These are phyloP conservation scores for Gorsachius magnificus DNA, from an alignment of 2,797 vertebrate genomes.

Conservation along the genomic window DNA sequence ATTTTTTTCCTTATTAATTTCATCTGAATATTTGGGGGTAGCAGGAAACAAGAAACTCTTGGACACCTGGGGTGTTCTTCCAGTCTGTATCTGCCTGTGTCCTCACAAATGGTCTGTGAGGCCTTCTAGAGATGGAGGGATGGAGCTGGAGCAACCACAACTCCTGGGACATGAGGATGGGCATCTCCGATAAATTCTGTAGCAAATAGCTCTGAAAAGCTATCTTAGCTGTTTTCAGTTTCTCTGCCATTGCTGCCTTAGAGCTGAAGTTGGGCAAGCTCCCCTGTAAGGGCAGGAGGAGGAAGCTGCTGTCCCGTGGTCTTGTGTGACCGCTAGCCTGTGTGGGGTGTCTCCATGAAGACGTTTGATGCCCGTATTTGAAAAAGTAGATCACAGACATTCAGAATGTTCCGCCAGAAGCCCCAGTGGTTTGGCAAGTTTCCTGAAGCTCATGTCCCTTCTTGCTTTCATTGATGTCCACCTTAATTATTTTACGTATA, in stretches of 20 bases:
- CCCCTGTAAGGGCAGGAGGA: not conserved
- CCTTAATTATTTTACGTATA: constrained; percentile 16
- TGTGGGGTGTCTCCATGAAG: not conserved
- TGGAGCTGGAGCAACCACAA: not conserved
- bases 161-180: not conserved
- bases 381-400: not conserved
- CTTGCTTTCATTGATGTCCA: constrained; percentile 57
- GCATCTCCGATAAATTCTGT: not conserved
- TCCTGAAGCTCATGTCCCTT: constrained; percentile 25
- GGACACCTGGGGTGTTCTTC: not conserved
- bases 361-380: not conserved
- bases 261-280: not conserved
- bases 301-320: not conserved
- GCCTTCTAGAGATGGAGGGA: not conserved
- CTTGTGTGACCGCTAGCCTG: not conserved
- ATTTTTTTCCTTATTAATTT: not conserved
- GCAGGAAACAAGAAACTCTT: not conserved
- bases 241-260: not conserved
- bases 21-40: not conserved
- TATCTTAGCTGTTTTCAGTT: not conserved
- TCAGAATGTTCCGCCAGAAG: constrained; percentile 28
- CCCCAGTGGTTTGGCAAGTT: constrained; percentile 1
- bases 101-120: not conserved
- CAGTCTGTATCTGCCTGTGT: not conserved
- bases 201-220: too few species aligned